Evolutionary conservation across 2,888 invertebrate species (phyloP), one percentile per base, ranked within the genome.

Genomic region (Cheilosia grossa): DNA sequence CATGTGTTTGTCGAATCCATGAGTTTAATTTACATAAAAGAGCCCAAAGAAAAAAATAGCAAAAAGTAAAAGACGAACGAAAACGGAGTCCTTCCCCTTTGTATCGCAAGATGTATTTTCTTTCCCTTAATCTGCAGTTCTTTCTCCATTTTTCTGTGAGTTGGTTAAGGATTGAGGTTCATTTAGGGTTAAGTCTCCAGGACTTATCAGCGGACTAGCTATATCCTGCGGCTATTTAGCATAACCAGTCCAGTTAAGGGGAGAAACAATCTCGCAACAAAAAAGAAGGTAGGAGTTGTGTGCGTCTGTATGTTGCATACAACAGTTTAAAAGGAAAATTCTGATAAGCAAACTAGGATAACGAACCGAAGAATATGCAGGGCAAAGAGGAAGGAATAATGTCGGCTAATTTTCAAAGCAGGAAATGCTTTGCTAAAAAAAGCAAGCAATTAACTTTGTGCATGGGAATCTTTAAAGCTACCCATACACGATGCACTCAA

Each of bases 11-110:
- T 81, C 75, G 81, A 85, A 85, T 81, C 73, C 85, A 81, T 85
- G 85, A 85, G 81, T 72, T 81, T 85, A 85, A 85, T 85, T 85
- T 85, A 81, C 85, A 85, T 85, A 80, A 85, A 85, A 85, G 81
- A 81, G 61, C 81, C 74, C 77, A 75, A 70, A 30, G 27, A 33
- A 33, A 33, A 24, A 24, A 5, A 15, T 27, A 27, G 27, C 27
- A 42, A 0, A 37, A n/a, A 63, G 27, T 17, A 70, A 7, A 54
- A 42, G 24, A 27, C n/a, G 21, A 47, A 17, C 27, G 33, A 30
- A 54, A 47, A 56, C 58, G 37, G n/a, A 70, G 51, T 64, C 58
- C 66, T 69, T 75, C 10, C 47, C 40, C 30, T 80, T 80, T 79
- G 70, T 83, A 83, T 83, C 70, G 80, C 21, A 72, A 82, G 78